Evolutionary conservation across 1,140 invertebrate genomes (phyloP).

Genomic region (Antheraea mylitta): DNA sequence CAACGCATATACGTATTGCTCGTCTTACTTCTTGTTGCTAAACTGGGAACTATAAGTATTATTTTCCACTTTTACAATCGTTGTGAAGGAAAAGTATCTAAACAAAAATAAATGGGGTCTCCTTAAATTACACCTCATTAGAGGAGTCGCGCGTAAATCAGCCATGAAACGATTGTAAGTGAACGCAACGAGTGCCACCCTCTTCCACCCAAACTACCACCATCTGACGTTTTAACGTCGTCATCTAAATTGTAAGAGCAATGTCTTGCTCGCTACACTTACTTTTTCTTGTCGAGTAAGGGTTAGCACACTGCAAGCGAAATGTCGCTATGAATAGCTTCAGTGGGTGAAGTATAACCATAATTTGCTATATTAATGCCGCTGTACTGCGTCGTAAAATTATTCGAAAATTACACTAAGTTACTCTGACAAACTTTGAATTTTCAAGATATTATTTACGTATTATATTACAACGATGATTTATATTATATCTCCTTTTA

Average conservation of each 20-base stretch:
- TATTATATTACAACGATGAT: too few relatives aligned
- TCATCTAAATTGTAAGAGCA: slow-evolving; percentile 26
- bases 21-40: neutral
- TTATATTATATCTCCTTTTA: too few relatives aligned
- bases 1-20: too few relatives aligned
- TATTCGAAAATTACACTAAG: too few relatives aligned
- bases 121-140: slow-evolving; percentile 32
- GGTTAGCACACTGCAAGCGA: neutral
- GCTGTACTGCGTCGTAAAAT: too few relatives aligned
- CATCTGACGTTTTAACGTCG: slow-evolving; percentile 20
- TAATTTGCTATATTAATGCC: too few relatives aligned
- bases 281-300: slow-evolving; percentile 5
- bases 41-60: neutral
- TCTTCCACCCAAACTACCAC: slow-evolving; percentile 27
- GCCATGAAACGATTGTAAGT: slow-evolving; percentile 28
- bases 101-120: slow-evolving; percentile 9
- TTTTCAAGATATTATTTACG: too few relatives aligned
- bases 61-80: neutral
- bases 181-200: slow-evolving; percentile 17
- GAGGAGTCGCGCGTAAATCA: slow-evolving; percentile 30
- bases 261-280: slow-evolving; percentile 11
- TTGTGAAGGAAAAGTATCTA: slow-evolving; percentile 8
- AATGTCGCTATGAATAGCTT: neutral
- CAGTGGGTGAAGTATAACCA: too few relatives aligned
- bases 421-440: too few relatives aligned